phyloP scores from a whole-genome alignment of 2,888 invertebrate genomes.

The Penaeus monodon region DNA sequence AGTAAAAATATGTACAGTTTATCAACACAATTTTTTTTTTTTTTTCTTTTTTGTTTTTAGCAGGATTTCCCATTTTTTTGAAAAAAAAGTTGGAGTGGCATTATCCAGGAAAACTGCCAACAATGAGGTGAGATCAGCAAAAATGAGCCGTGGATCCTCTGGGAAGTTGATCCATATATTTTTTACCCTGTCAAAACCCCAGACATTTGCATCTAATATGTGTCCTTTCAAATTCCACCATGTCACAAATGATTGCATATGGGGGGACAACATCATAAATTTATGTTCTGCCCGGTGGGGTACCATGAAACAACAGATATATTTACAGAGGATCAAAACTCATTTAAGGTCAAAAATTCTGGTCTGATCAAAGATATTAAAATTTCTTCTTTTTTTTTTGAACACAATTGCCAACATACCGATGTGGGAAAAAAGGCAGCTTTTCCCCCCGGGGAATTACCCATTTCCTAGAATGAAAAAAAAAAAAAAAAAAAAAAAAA shows the following conservation, averaged over 20 bases:
- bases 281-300: conserved; percentile 56
- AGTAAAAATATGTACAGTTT: conserved; percentile 52
- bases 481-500: too few species aligned
- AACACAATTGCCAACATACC: conserved; percentile 60
- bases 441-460: conserved; percentile 28
- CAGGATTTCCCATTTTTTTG: conserved; percentile 52
- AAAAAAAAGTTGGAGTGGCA: conserved; percentile 54
- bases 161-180: conserved; percentile 8
- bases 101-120: conserved; percentile 58
- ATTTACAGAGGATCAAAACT: conserved; percentile 55
- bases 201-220: too few species aligned
- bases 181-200: too few species aligned
- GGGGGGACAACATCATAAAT: conserved; percentile 42
- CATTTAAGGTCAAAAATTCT: conserved; percentile 40
- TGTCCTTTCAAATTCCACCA: conserved; percentile 29
- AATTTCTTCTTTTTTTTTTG: conserved; percentile 27
- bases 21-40: conserved; percentile 44
- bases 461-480: not conserved
- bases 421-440: conserved; percentile 59
- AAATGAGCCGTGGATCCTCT: conserved; percentile 45
- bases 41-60: conserved; percentile 13
- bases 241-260: conserved; percentile 29
- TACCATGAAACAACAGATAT: conserved; percentile 37
- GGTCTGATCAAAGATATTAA: conserved; percentile 32
- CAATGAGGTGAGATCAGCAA: conserved; percentile 60